A percentile compares a stretch with the other conserved stretches of the same genome.
Conservation (phyloP, 2,797 vertebrate species). For the Chaenodraco wilsoni region DNA sequence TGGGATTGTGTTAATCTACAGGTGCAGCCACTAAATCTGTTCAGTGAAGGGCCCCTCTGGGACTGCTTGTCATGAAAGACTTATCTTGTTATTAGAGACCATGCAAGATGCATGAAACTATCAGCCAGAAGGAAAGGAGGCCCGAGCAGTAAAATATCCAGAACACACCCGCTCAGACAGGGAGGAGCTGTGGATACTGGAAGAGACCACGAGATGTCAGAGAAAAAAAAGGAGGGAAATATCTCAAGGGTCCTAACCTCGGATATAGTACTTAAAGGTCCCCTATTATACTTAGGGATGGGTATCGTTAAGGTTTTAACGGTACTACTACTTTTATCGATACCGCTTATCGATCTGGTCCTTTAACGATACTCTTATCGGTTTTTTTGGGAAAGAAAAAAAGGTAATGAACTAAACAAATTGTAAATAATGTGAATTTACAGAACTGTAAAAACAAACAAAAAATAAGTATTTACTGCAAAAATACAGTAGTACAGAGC, state of each 20-base stretch:
- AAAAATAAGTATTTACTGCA: no score
- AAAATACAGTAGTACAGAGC: no score
- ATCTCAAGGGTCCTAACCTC: conserved; percentile 47
- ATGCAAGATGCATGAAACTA: conserved; percentile 8
- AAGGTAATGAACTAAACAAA: no score
- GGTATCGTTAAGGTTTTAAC: no score
- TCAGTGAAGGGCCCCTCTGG: conserved; percentile 24
- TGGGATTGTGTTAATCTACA: conserved; percentile 32
- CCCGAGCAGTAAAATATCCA: not conserved
- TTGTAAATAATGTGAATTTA: no score
- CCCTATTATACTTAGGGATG: no score
- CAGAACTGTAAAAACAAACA: no score
- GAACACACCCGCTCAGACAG: conserved; percentile 4
- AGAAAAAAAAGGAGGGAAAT: conserved; percentile 35
- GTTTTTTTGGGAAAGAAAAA: no score
- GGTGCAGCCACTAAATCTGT: conserved; percentile 41
- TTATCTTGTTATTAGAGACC: conserved; percentile 27
- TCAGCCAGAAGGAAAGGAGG: conserved; percentile 9
- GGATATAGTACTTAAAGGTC: not conserved
- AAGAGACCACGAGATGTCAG: conserved; percentile 17
- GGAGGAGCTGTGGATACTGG: conserved; percentile 25
- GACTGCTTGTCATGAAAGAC: conserved; percentile 32
- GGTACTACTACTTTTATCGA: no score
- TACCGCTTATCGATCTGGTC: no score
- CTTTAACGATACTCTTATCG: no score